These are phyloP conservation scores for Oxystoma pomonae DNA, from an alignment of 2,888 invertebrate genomes.

Conservation along the genomic window DNA sequence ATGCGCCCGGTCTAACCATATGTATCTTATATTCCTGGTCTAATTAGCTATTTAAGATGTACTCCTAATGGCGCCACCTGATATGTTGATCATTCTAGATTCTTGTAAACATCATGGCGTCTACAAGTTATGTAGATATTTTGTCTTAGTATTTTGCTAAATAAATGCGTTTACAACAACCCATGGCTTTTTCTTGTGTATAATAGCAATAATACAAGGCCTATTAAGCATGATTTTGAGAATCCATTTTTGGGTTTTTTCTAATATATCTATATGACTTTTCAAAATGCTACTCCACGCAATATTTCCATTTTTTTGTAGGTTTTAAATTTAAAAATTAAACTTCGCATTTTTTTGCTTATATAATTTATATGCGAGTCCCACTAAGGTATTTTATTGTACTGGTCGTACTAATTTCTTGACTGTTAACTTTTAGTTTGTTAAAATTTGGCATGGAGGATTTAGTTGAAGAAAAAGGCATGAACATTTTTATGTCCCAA, in stretches of 20 bases:
- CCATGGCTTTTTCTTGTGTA: no score
- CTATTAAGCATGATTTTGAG: neutral
- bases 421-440: neutral
- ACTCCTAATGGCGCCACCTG: no score
- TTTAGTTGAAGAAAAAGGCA: neutral
- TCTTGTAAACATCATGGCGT: no score
- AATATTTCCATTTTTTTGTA: neutral
- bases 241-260: slow-evolving; percentile 1
- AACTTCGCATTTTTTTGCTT: neutral
- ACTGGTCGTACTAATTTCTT: neutral
- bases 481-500: neutral
- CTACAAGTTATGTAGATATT: no score
- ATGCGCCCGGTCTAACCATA: no score
- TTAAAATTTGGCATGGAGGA: neutral
- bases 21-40: no score
- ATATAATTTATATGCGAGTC: neutral
- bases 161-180: no score
- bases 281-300: neutral
- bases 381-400: neutral
- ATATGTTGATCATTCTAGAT: no score
- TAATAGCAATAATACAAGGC: no score
- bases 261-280: neutral
- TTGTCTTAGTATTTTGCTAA: no score
- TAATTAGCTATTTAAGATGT: no score
- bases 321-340: neutral